Evolutionary conservation across 30 jellyfish, hydroid and myxozoan genomes (phyloP), one percentile per base, ranked within the genome.

Genomic region (Catostylus mosaicus): DNA sequence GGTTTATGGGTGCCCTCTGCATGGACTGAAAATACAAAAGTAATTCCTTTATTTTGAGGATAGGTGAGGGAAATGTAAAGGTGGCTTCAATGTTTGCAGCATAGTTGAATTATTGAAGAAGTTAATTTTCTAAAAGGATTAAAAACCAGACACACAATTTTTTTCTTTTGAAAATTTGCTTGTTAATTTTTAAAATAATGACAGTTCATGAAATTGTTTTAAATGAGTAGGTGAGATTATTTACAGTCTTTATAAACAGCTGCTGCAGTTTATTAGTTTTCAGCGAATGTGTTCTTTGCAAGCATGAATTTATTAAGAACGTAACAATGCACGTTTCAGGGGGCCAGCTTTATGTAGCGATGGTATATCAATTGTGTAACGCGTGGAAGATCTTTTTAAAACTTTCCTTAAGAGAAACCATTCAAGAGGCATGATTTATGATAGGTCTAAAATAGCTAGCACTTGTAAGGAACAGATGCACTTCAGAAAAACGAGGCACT

Each of bases 151-250:
- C 65, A 68, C 60, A 68, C 18, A n/a, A 36, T 16, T 36, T 36
- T 36, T 20, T 35, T 36, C 80, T 68, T 34, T 68, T 68, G 64
- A 68, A 18, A 36, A 30, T 67, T 48, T 9, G 62, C 80, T 59
- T 68, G 80, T 68, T 68, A 68, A 68, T 48, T 68, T 68, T 68
- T 46, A 3, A 68, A 48, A 36, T 68, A 34, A 68, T 38, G 37
- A 68, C 71, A 20, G 71, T 23, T 59, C 3, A 59, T 19, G 71
- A 27, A 59, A 4, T 59, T 27, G 38, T 59, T 4, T 59, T 59
- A 6, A 59, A 22, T 59, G 71, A 59, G 24, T 59, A 59, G 38
- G 40, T 52, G 67, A 8, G 29, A 52, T 59, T 59, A 59, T 5
- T 6, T 59, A 18, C 12, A 16, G 40, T 16, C 63, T 59, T 20